Base-by-base conservation (phyloP, 2,113 vertebrate genomes). In the Myotis lucifugus region DNA sequence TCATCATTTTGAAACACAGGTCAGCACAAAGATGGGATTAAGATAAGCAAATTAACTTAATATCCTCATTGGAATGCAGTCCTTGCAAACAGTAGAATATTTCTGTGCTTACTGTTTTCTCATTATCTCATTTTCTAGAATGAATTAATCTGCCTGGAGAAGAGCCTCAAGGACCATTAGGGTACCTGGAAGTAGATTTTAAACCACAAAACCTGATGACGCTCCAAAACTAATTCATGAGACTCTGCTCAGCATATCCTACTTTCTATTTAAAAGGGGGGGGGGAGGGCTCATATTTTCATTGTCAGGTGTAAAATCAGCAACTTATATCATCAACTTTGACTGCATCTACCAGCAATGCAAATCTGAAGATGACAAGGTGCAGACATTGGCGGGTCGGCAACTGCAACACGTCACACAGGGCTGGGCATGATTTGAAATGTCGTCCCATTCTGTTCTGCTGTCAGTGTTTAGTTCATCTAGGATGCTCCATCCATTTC, bases 21-120 rank as follows among this genome's bases (percentile, higher is more conserved):
- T 96, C 74, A 91, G 81, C 76, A 93, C 93, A 96, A 88, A 95
- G 78, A 93, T 97, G 70, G 89, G 83, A 95, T 97, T 96, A 96
- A 94, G 95, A 95, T 95, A 96, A 94, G 86, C 59, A 91, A 96
- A 93, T 95, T 72, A 95, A 64, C 40, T 88, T 92, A 91, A 82
- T 91, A 94, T 79, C 74, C 64, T 91, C 89, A 59, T 50, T 91
- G 95, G 95, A 96, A 97, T 89, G 95, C 74, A 83, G 88, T 21
- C 91, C 76, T 95, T 95, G 79, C 89, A 91, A 96, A 88, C 56
- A 91, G 86, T 37, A 76, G 77, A 95, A 82, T 85, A 94, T 76
- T 70, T 97, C 86, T 40, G 13, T 64, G 61, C 72, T 94, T 95
- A 94, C 86, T 87, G n/a, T 94, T 93, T 91, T 79, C 91, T 88